Conservation (phyloP, 2,113 vertebrate species). For the Crotophaga sulcirostris region DNA sequence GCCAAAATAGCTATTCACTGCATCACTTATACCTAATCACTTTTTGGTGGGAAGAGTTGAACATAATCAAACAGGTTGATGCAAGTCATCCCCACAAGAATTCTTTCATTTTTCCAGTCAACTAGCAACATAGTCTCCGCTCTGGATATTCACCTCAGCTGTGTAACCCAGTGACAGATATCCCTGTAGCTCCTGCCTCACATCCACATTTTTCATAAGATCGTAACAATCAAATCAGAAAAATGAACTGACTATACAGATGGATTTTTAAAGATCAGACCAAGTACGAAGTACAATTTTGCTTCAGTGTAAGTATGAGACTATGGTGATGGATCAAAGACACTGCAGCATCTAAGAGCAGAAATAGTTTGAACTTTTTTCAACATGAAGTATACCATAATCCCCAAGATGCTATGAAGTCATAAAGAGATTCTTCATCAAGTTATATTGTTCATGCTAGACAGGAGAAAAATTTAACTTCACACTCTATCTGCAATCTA, state of each 20-base stretch:
- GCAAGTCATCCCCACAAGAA: background rate
- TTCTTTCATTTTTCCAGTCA: background rate
- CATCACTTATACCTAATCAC: background rate
- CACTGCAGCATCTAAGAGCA: background rate
- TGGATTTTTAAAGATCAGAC: conserved; percentile 44
- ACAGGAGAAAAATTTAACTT: background rate
- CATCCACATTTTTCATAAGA: background rate
- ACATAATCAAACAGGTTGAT: background rate
- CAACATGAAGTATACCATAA: background rate
- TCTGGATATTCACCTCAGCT: background rate
- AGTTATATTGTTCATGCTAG: background rate
- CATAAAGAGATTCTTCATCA: background rate
- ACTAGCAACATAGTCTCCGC: background rate
- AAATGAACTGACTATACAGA: background rate
- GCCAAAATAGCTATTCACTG: background rate
- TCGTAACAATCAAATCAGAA: background rate
- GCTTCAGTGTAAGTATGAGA: background rate
- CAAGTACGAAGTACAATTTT: conserved; percentile 46
- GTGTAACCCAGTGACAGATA: background rate
- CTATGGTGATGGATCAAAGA: background rate
- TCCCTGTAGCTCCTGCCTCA: background rate
- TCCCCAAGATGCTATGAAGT: background rate
- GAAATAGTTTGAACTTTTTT: background rate
- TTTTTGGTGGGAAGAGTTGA: background rate
- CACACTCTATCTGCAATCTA: background rate